phyloP scores from a whole-genome alignment of 2,113 vertebrate genomes.

The Megaceryle torquata region DNA sequence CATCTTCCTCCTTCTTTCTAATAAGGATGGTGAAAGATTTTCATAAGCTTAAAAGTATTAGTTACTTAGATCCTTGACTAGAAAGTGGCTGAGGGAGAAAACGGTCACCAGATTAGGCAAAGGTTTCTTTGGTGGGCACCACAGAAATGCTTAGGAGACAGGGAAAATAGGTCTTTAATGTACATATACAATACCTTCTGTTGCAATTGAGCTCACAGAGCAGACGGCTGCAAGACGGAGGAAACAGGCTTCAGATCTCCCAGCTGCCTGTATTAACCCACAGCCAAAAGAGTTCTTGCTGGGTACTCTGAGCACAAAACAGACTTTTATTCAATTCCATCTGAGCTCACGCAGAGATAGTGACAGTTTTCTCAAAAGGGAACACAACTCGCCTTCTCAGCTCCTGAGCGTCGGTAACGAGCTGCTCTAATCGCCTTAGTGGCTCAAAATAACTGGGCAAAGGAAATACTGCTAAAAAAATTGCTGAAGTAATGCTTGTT shows the following conservation, averaged over 20 bases:
- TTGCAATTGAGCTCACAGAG: neutral
- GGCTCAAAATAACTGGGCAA: conserved; percentile 47
- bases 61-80: neutral
- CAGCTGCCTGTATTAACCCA: conserved; percentile 39
- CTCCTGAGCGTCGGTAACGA: conserved; percentile 20
- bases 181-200: neutral
- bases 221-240: neutral
- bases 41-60: neutral
- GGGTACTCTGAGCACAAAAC: neutral
- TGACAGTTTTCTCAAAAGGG: conserved; percentile 52
- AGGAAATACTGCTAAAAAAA: neutral
- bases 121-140: neutral
- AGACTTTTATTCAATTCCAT: conserved; percentile 57
- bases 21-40: neutral
- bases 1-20: neutral
- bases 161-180: neutral
- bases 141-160: neutral
- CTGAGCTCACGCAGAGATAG: conserved; percentile 48
- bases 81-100: neutral
- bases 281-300: neutral
- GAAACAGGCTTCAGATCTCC: conserved; percentile 1
- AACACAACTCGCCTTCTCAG: conserved; percentile 47
- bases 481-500: neutral
- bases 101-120: neutral
- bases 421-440: conserved; percentile 55